Conservation (phyloP, 2,888 invertebrate genomes). For the Epinotia ramella region DNA sequence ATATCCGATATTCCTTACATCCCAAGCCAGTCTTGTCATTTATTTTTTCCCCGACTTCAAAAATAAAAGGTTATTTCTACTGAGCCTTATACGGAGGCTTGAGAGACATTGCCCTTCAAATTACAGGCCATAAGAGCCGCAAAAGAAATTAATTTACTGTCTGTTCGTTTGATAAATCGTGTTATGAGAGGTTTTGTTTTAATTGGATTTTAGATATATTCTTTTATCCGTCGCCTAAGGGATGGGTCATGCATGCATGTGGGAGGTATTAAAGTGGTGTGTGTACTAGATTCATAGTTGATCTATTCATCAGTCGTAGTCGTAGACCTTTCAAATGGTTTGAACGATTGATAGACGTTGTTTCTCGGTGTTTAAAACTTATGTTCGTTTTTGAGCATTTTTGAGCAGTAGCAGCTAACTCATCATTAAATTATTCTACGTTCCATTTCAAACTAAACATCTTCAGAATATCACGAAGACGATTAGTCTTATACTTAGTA, state of each 20-base stretch:
- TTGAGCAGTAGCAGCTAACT: too few relatives aligned
- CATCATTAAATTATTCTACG: too few relatives aligned
- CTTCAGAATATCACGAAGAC: too few relatives aligned
- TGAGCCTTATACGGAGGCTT: constrained; percentile 19
- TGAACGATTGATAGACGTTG: too few relatives aligned
- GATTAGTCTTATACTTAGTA: neutral
- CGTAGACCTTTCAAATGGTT: neutral
- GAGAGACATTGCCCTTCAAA: constrained; percentile 33
- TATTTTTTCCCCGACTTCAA: constrained; percentile 15
- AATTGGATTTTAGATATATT: constrained; percentile 32
- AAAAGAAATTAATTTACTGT: constrained; percentile 44
- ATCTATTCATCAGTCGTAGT: neutral
- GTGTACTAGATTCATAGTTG: neutral
- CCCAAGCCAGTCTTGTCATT: neutral
- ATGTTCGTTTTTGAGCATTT: too few relatives aligned
- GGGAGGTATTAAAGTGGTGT: neutral
- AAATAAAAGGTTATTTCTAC: constrained; percentile 32
- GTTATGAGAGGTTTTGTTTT: constrained; percentile 39
- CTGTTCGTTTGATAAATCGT: constrained; percentile 41
- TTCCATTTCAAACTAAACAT: too few relatives aligned
- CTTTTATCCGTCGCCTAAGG: constrained; percentile 16
- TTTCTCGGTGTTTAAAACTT: too few relatives aligned
- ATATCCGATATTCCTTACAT: constrained; percentile 20
- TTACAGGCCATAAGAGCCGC: constrained; percentile 39
- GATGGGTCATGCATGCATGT: neutral